These are phyloP conservation scores for Anniella stebbinsi DNA, from an alignment of 2,797 vertebrate species.

Conservation along the genomic window DNA sequence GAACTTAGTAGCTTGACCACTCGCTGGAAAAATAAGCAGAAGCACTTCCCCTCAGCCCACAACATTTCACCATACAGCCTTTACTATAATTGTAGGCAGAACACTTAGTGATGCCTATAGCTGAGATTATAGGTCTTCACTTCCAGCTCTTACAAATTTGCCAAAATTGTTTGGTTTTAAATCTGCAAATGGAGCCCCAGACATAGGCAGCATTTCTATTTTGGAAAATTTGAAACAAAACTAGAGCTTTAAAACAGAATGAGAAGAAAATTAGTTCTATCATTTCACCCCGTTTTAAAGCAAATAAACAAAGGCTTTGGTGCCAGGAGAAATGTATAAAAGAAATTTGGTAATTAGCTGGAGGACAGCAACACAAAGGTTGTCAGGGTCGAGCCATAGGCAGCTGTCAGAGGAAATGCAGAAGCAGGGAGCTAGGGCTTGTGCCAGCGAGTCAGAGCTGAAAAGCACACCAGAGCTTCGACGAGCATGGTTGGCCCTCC, in stretches of 20 bases:
- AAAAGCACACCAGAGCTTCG: background rate
- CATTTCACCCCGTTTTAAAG: background rate
- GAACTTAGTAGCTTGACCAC: background rate
- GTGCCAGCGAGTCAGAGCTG: background rate
- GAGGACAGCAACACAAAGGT: background rate
- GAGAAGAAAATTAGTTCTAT: background rate
- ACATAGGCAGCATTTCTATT: background rate
- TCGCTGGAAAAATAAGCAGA: slow-evolving; percentile 17
- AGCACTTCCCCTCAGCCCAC: slow-evolving; percentile 9
- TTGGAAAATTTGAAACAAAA: background rate
- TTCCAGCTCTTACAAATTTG: slow-evolving; percentile 13
- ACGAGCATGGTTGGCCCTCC: background rate
- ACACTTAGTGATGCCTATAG: background rate
- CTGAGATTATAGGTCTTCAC: slow-evolving; percentile 17
- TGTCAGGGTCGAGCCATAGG: background rate
- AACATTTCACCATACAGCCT: slow-evolving; percentile 12
- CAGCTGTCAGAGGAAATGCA: background rate
- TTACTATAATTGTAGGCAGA: slow-evolving; percentile 26
- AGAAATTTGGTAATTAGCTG: background rate
- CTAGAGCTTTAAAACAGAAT: background rate
- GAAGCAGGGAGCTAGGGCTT: background rate
- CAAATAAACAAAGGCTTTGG: background rate
- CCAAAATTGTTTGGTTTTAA: slow-evolving; percentile 17
- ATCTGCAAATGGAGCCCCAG: background rate
- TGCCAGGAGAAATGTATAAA: background rate